Percentiles rank a stretch among this genome's conserved stretches.
phyloP scores from a whole-genome alignment of 2,888 invertebrate species.

The Phorcus lineatus region DNA sequence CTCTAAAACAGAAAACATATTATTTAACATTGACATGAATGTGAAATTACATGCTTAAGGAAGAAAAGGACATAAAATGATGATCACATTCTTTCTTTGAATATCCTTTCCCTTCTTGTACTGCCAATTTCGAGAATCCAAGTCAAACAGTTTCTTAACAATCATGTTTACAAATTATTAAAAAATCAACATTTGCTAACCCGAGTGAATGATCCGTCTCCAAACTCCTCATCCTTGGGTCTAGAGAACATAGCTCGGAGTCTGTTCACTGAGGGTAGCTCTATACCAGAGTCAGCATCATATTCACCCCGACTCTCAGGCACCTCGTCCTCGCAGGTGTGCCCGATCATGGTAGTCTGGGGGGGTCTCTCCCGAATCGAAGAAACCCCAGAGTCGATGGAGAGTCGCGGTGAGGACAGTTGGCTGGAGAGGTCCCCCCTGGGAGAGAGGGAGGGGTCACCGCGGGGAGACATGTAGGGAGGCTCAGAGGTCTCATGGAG shows the following conservation, averaged over 20 bases:
- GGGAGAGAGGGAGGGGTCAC: constrained; percentile 23
- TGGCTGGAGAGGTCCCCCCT: constrained; percentile 41
- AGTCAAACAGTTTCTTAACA: too few species aligned
- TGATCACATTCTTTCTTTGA: too few species aligned
- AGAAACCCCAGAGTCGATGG: constrained; percentile 51
- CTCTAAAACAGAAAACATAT: too few species aligned
- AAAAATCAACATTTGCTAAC: constrained; percentile 45
- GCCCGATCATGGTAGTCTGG: constrained; percentile 48
- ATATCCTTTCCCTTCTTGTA: background rate
- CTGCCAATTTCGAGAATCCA: background rate
- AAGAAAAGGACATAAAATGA: background rate
- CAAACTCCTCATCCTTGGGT: constrained; percentile 38
- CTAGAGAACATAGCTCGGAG: constrained; percentile 64
- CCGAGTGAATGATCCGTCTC: constrained; percentile 48
- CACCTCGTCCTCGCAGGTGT: constrained; percentile 59
- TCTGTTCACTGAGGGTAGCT: constrained; percentile 69
- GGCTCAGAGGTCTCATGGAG: constrained; percentile 29
- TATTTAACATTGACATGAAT: background rate
- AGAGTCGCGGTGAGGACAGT: constrained; percentile 47
- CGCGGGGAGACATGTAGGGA: constrained; percentile 3
- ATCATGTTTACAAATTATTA: background rate
- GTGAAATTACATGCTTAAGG: too few species aligned
- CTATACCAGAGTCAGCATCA: constrained; percentile 57
- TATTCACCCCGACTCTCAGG: constrained; percentile 64
- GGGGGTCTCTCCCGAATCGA: constrained; percentile 38